phyloP scores from a whole-genome alignment of 30 jellyfish, hydroid and myxozoan species.

The Clytia hemisphaerica region DNA sequence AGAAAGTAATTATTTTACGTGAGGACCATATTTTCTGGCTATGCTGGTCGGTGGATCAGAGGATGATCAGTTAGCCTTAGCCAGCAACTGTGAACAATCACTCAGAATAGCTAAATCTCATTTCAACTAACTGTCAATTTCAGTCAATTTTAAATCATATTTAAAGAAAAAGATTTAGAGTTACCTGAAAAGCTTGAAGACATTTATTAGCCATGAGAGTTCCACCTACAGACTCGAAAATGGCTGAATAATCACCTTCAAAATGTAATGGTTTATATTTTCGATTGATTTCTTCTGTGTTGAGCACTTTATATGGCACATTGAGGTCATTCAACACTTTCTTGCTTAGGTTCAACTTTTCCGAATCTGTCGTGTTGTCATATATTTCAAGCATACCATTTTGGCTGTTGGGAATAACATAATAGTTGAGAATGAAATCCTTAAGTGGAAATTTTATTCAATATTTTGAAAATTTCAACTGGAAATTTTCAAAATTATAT shows the following conservation, averaged over 20 bases:
- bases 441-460: too few relatives aligned
- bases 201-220: conserved; percentile 58
- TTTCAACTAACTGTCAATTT: too few relatives aligned
- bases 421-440: too few relatives aligned
- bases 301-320: conserved; percentile 8
- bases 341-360: not conserved
- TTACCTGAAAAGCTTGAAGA: conserved; percentile 45
- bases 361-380: conserved; percentile 13
- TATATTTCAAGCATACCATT: conserved; percentile 40
- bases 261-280: conserved; percentile 41
- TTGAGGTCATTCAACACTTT: conserved; percentile 6
- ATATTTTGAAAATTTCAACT: too few relatives aligned
- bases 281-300: not conserved
- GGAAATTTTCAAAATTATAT: too few relatives aligned
- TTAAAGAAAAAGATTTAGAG: not conserved
- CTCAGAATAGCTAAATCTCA: too few relatives aligned
- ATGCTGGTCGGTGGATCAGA: too few relatives aligned
- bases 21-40: too few relatives aligned
- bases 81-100: too few relatives aligned
- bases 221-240: conserved; percentile 62
- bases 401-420: not conserved
- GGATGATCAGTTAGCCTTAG: too few relatives aligned
- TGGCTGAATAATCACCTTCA: conserved; percentile 20
- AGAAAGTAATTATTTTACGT: too few relatives aligned
- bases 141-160: too few relatives aligned